Evolutionary conservation across 2,888 invertebrate genomes (phyloP), one percentile per base, ranked within the genome.

Genomic region (Carpatolechia fugitivella): DNA sequence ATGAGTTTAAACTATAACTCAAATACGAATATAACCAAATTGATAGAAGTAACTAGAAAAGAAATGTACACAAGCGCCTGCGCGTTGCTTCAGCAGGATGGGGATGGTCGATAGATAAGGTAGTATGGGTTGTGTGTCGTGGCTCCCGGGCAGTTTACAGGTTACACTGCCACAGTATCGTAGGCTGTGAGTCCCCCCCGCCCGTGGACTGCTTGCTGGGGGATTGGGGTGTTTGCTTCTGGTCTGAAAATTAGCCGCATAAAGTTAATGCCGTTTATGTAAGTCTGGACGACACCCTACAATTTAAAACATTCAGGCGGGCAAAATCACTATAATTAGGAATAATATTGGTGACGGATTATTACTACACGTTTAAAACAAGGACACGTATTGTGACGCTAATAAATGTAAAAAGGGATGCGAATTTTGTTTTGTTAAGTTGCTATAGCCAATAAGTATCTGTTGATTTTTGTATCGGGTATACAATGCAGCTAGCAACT

Each of bases 121-220:
- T 56, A 59, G 54, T 61, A 64, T 59, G 55, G 62, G 55, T 55
- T 66, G 65, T 66, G 69, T 68, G 72, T 61, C 62, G 66, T 62
- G 55, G 66, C 51, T 36, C 11, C n/a, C 6, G 24, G 59, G 59
- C 74, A 70, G 76, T 85, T 94, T 95, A 97, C 94, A 97, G 93
- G 93, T 97, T 97, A 97, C 96, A 97, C 97, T 96, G 97, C 97
- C 96, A 97, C 95, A 95, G 97, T 97, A 96, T 97, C 96, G 96
- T 97, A 97, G 95, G 97, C 95, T 96, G 97, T 96, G 96, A 96
- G 95, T 95, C 96, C 96, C 29, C 92, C 92, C 93, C 93, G 88
- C 90, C 92, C 86, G 85, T 88, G 89, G 87, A 82, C 83, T 91
- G 94, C 93, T 95, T 94, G 92, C 93, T 93, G 94, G 93, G 94